Evolutionary conservation across 2,797 vertebrate genomes (phyloP), one percentile per base, ranked within the genome.

Genomic region (Vespertilio murinus): DNA sequence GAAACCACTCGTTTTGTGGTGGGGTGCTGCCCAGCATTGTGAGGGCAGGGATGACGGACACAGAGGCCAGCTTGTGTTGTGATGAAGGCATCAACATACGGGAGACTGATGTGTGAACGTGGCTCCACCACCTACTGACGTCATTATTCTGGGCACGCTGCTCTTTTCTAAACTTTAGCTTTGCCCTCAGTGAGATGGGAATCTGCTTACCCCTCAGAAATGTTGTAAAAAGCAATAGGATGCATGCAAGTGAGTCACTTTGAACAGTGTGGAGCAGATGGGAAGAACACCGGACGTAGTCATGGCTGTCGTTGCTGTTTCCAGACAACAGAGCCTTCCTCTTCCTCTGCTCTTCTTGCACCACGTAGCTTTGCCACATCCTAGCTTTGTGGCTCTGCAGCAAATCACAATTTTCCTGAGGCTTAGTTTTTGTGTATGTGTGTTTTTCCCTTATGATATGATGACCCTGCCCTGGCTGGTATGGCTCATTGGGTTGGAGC

Each of bases 181-280:
- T 88, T 94, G 25, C 49, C 56, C 40, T 94, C 91, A 49, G n/a
- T 78, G 38, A 85, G 74, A 59, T 75, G 59, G 42, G 61, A 75
- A 42, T 11, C n/a, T 64, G 54, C 40, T 64, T 77, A 73, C 47
- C 12, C 80, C 40, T 8, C 14, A 40, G 42, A 30, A 77, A n/a
- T 54, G 42, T 71, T 82, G n/a, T 85, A 49, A 71, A 73, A 75
- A n/a, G 20, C 25, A 85, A 2, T 65, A 85, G 78, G 16, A 42
- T 30, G 1, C 20, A 25, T 23, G 12, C 5, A 0, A 47, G 20
- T 28, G 42, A 88, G 7, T 59, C 42, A 47, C 81, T 82, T 40
- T 67, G 47, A 71, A 40, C 2, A 0, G 20, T 38, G 10, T 64
- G n/a, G 64, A 47, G 75, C 59, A 69, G 47, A 7, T 11, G 6